A percentile compares a stretch with the other conserved stretches of the same genome.
Evolutionary conservation across 2,888 invertebrate species (phyloP).

Genomic region (Actias luna): DNA sequence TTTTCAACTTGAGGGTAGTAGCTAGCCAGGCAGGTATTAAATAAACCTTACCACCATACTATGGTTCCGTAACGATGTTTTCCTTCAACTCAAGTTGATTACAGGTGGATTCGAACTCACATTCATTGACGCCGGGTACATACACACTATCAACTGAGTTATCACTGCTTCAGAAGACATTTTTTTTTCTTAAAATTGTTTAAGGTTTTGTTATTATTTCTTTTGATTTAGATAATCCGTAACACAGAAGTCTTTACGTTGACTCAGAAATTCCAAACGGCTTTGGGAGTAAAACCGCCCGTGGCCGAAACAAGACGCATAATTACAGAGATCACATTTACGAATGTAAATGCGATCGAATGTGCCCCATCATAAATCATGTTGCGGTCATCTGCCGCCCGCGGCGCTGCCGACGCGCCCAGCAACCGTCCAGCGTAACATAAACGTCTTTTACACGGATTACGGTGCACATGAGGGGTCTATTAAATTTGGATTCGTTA

Average conservation of each 20-base stretch:
- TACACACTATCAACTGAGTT: no score
- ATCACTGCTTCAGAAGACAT: no score
- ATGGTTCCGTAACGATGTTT: no score
- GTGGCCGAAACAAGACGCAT: conserved; percentile 67
- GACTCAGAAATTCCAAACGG: conserved; percentile 7
- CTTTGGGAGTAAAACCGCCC: conserved; percentile 42
- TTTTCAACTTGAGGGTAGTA: no score
- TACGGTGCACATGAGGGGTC: conserved; percentile 22
- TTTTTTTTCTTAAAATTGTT: no score
- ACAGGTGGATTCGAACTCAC: no score
- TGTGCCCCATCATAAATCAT: conserved; percentile 70
- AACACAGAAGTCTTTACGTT: conserved; percentile 49
- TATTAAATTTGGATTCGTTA: conserved; percentile 28
- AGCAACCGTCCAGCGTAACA: conserved; percentile 25
- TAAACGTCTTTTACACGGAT: conserved; percentile 25
- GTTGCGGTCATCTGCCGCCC: conserved; percentile 78
- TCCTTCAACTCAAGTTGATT: no score
- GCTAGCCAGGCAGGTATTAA: no score
- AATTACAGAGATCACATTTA: conserved; percentile 77
- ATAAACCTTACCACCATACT: no score
- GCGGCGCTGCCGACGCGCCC: conserved; percentile 64
- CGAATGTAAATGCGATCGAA: conserved; percentile 68
- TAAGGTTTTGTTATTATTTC: neutral
- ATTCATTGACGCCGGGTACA: no score
- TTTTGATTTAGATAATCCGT: conserved; percentile 28